Evolutionary conservation across 2,888 invertebrate genomes (phyloP).

Genomic region (Archips xylosteana): DNA sequence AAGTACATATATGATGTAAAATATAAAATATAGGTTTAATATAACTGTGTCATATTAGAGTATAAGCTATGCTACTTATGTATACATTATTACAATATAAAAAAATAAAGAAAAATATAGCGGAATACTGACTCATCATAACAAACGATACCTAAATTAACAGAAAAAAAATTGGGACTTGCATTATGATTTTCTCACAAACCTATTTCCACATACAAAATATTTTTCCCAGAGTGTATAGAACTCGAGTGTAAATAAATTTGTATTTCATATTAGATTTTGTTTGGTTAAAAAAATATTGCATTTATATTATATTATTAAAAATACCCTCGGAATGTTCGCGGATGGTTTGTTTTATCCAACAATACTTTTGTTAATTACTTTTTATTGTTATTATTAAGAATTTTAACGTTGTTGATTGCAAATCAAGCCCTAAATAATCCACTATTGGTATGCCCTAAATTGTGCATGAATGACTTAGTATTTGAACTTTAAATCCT

Average conservation of each 20-base stretch:
- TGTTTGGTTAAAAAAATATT: constrained; percentile 77
- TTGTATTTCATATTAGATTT: constrained; percentile 76
- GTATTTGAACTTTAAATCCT: constrained; percentile 8
- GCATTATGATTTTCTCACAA: constrained; percentile 33
- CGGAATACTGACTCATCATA: constrained; percentile 72
- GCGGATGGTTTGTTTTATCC: constrained; percentile 79
- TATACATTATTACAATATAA: constrained; percentile 79
- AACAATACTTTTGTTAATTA: constrained; percentile 78
- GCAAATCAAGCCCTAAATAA: constrained; percentile 66
- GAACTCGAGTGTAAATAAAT: constrained; percentile 78
- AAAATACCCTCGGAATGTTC: constrained; percentile 75
- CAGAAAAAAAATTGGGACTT: constrained; percentile 24
- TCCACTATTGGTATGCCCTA: constrained; percentile 55
- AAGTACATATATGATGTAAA: constrained; percentile 81
- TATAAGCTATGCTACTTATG: constrained; percentile 83
- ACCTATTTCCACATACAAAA: constrained; percentile 21
- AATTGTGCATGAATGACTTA: constrained; percentile 40
- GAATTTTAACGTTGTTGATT: constrained; percentile 83
- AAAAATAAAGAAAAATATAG: constrained; percentile 74
- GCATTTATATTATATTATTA: constrained; percentile 76
- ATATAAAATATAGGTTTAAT: constrained; percentile 80
- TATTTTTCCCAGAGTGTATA: constrained; percentile 52
- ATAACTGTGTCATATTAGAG: constrained; percentile 85
- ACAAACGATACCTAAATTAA: constrained; percentile 47
- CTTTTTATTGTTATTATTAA: constrained; percentile 84